These are phyloP conservation scores for Thecocarcelia acutangulata DNA, from an alignment of 2,888 invertebrate genomes.

Conservation along the genomic window DNA sequence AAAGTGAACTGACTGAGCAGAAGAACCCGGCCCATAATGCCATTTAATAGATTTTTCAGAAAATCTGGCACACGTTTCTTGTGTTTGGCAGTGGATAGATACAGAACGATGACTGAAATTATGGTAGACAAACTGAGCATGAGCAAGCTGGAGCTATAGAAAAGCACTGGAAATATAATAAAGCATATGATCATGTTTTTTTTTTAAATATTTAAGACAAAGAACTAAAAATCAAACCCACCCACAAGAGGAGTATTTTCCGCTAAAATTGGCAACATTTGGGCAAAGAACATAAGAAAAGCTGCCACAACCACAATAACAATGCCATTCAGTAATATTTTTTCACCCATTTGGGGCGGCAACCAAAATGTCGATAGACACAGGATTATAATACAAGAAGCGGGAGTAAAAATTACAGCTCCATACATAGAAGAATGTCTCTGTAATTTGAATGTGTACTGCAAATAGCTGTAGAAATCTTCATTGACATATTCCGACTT, in stretches of 20 bases:
- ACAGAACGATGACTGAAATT: constrained; percentile 83
- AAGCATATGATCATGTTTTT: not conserved
- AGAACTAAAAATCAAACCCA: constrained; percentile 71
- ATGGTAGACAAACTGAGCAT: constrained; percentile 82
- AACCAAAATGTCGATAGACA: constrained; percentile 85
- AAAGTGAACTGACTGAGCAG: constrained; percentile 77
- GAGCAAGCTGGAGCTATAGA: constrained; percentile 83
- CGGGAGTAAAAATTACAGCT: constrained; percentile 85
- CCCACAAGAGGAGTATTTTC: constrained; percentile 82
- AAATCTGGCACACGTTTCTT: constrained; percentile 81
- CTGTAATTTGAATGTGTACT: constrained; percentile 78
- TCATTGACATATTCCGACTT: constrained; percentile 73
- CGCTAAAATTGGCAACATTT: constrained; percentile 82
- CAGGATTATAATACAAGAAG: constrained; percentile 84
- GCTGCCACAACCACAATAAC: constrained; percentile 84
- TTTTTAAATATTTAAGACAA: too few species aligned
- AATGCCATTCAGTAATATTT: constrained; percentile 84
- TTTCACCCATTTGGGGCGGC: constrained; percentile 86
- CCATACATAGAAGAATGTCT: constrained; percentile 85
- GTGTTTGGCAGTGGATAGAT: constrained; percentile 82
- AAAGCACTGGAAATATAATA: constrained; percentile 81
- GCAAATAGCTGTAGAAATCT: constrained; percentile 75
- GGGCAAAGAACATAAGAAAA: constrained; percentile 85
- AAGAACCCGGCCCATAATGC: constrained; percentile 75
- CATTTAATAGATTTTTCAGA: constrained; percentile 77